A percentile compares a stretch with the other conserved stretches of the same genome.
Conservation (phyloP, 2,888 invertebrate genomes). For the Euzophera pinguis region DNA sequence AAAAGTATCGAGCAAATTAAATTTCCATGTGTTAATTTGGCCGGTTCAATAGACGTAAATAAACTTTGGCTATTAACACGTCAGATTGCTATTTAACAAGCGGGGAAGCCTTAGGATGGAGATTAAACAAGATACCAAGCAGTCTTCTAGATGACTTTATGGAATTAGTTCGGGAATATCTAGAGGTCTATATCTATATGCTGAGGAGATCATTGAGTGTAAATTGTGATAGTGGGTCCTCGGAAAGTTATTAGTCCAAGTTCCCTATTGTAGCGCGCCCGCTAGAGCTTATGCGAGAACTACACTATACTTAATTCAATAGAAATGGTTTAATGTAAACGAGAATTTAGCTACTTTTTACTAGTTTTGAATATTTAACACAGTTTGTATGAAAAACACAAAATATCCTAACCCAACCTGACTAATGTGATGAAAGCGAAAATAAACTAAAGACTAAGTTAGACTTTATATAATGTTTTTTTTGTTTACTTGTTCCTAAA, state of each 20-base stretch:
- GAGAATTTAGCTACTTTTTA: too few species aligned
- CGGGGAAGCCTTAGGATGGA: slow-evolving; percentile 64
- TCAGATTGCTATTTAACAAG: slow-evolving; percentile 71
- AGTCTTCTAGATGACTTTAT: slow-evolving; percentile 66
- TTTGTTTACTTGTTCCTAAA: too few species aligned
- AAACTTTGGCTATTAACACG: slow-evolving; percentile 70
- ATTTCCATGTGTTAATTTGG: slow-evolving; percentile 55
- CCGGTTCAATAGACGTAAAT: slow-evolving; percentile 57
- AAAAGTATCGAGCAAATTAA: slow-evolving; percentile 28
- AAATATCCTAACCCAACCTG: too few species aligned
- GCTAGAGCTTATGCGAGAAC: not conserved
- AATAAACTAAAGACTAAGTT: too few species aligned
- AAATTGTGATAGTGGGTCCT: slow-evolving; percentile 29
- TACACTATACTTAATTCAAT: too few species aligned
- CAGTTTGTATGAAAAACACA: too few species aligned
- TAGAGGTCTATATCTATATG: slow-evolving; percentile 25
- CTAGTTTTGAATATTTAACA: too few species aligned
- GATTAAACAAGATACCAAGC: slow-evolving; percentile 70
- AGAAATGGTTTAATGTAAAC: too few species aligned
- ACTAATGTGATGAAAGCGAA: too few species aligned
- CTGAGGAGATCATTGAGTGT: slow-evolving; percentile 32
- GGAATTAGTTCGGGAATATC: slow-evolving; percentile 54
- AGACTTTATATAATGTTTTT: too few species aligned
- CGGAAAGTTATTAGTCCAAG: slow-evolving; percentile 11
- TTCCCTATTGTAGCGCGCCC: not conserved